Evolutionary conservation across 2,888 invertebrate genomes (phyloP).

Genomic region (Sminthurinus aureus): DNA sequence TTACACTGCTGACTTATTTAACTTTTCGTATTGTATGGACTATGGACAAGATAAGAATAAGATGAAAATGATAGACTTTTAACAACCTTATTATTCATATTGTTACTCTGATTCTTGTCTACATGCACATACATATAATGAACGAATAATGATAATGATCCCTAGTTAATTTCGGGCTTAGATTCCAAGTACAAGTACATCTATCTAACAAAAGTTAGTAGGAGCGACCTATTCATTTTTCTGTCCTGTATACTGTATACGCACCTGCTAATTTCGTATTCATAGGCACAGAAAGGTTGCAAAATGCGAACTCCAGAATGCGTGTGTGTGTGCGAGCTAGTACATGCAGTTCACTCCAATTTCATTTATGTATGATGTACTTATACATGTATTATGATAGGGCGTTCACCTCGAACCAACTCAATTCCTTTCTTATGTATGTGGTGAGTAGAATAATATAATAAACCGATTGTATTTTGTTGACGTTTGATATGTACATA

Average conservation of each 20-base stretch:
- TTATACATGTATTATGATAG: slow-evolving; percentile 35
- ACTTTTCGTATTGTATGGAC: too few species aligned
- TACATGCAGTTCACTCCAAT: neutral
- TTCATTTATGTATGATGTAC: neutral
- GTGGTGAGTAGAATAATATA: neutral
- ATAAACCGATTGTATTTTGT: neutral
- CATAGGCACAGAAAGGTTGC: neutral
- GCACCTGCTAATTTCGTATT: slow-evolving; percentile 21
- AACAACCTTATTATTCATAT: too few species aligned
- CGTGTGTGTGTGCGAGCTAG: neutral
- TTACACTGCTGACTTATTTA: too few species aligned
- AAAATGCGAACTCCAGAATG: slow-evolving; percentile 11
- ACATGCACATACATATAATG: too few species aligned
- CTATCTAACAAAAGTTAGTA: too few species aligned
- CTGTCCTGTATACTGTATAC: neutral
- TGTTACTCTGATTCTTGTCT: too few species aligned
- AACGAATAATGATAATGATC: too few species aligned
- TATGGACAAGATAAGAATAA: too few species aligned
- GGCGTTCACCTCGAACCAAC: slow-evolving; percentile 48
- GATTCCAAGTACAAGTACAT: too few species aligned
- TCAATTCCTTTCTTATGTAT: neutral
- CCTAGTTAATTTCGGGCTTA: too few species aligned
- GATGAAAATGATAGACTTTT: too few species aligned
- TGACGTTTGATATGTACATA: neutral
- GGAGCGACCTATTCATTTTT: too few species aligned